Conservation (phyloP, 1,140 invertebrate genomes). For the Lepeophtheirus salmonis region DNA sequence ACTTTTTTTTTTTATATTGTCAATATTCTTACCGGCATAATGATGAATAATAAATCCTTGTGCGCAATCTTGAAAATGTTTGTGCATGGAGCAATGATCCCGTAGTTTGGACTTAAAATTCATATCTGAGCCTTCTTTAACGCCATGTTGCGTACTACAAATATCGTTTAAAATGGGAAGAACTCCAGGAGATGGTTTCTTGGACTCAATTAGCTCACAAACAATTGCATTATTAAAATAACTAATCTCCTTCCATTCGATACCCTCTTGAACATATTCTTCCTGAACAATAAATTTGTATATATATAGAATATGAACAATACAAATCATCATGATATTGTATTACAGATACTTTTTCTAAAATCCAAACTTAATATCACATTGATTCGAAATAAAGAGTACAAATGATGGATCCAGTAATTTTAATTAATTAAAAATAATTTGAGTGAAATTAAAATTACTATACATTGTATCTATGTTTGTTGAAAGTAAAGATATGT, state of each 20-base stretch:
- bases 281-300: too few species aligned
- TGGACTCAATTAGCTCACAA: conserved; percentile 44
- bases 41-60: conserved; percentile 47
- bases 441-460: too few species aligned
- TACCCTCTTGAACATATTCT: conserved; percentile 49
- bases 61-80: conserved; percentile 39
- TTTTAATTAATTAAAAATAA: too few species aligned
- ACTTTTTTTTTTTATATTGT: not conserved
- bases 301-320: too few species aligned
- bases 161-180: conserved; percentile 50
- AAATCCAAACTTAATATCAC: too few species aligned
- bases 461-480: too few species aligned
- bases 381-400: too few species aligned
- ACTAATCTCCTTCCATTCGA: conserved; percentile 50
- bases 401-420: too few species aligned
- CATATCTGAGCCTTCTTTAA: conserved; percentile 41
- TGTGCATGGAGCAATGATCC: conserved; percentile 27
- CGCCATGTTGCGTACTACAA: conserved; percentile 51
- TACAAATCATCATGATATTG: too few species aligned
- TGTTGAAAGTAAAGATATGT: too few species aligned
- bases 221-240: conserved; percentile 58
- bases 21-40: conserved; percentile 43
- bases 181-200: conserved; percentile 37
- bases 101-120: conserved; percentile 32
- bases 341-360: too few species aligned